Conservation (phyloP, 1,140 invertebrate species). For the Drosophila sp. region DNA sequence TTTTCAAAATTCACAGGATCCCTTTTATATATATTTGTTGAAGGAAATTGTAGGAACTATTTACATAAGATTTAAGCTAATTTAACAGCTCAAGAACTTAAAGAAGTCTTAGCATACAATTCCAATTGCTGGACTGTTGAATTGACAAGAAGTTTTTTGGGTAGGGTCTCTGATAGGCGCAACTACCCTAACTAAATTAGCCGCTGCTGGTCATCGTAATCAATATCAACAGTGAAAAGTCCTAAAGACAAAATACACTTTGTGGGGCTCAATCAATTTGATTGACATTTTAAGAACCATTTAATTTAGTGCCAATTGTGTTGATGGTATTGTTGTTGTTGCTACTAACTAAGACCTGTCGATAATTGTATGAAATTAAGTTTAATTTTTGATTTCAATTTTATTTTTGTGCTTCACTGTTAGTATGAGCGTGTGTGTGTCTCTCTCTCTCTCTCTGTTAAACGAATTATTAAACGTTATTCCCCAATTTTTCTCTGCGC, state of each 20-base stretch:
- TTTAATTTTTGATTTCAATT: constrained; percentile 42
- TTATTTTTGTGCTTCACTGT: constrained; percentile 57
- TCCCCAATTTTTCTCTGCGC: constrained; percentile 36
- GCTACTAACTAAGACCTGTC: constrained; percentile 48
- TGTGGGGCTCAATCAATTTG: constrained; percentile 68
- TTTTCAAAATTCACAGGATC: too few species aligned
- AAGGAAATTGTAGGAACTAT: too few species aligned
- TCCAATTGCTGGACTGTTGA: too few species aligned
- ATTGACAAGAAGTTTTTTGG: background rate
- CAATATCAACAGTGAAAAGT: constrained; percentile 18
- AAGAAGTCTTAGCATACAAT: too few species aligned
- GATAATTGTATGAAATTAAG: constrained; percentile 67
- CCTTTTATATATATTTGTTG: too few species aligned
- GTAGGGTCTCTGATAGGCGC: background rate
- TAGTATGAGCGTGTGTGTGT: constrained; percentile 23
- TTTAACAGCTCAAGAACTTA: too few species aligned
- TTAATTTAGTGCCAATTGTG: constrained; percentile 41
- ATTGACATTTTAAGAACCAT: constrained; percentile 67
- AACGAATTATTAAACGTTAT: constrained; percentile 56
- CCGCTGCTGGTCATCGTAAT: constrained; percentile 18
- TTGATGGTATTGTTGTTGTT: constrained; percentile 19
- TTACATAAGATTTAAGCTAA: too few species aligned
- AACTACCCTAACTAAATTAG: constrained; percentile 1
- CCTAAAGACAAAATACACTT: constrained; percentile 20
- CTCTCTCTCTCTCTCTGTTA: constrained; percentile 7